phyloP scores from a whole-genome alignment of 2,888 invertebrate species.

The Aspidiotus rigidus region DNA sequence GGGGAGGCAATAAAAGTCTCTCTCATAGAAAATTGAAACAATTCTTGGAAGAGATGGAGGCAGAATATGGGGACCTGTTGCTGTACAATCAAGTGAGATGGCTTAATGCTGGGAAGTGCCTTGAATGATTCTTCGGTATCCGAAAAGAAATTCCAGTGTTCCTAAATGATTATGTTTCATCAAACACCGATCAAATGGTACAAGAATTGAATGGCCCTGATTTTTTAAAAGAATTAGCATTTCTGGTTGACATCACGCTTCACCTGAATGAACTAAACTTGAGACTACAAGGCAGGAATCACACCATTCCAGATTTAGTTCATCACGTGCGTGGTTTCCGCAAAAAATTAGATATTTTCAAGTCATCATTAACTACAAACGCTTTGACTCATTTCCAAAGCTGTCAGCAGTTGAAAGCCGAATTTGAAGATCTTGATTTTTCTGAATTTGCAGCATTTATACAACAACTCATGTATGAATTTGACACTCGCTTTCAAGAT shows the following conservation, averaged over 20 bases:
- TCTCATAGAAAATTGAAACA: too few species aligned
- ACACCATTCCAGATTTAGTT: conserved; percentile 23
- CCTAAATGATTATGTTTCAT: too few species aligned
- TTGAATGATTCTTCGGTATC: too few species aligned
- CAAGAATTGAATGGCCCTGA: too few species aligned
- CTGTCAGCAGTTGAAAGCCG: too few species aligned
- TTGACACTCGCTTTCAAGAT: conserved; percentile 21
- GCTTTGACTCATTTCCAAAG: conserved; percentile 19
- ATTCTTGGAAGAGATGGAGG: too few species aligned
- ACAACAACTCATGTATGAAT: conserved; percentile 20
- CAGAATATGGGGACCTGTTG: too few species aligned
- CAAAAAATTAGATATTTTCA: conserved; percentile 24
- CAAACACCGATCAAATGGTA: too few species aligned
- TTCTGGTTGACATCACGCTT: conserved; percentile 14
- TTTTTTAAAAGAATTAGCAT: too few species aligned
- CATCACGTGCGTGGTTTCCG: conserved; percentile 20
- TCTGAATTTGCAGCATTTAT: conserved; percentile 20
- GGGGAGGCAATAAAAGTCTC: conserved; percentile 28
- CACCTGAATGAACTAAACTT: conserved; percentile 22
- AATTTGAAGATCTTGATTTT: conserved; percentile 21
- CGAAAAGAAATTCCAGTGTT: too few species aligned
- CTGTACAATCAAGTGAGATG: too few species aligned
- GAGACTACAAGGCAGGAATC: conserved; percentile 24
- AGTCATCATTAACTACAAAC: conserved; percentile 14
- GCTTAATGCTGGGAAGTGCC: too few species aligned